Evolutionary conservation across 2,113 vertebrate species (phyloP).

Genomic region (Mesocricetus auratus): DNA sequence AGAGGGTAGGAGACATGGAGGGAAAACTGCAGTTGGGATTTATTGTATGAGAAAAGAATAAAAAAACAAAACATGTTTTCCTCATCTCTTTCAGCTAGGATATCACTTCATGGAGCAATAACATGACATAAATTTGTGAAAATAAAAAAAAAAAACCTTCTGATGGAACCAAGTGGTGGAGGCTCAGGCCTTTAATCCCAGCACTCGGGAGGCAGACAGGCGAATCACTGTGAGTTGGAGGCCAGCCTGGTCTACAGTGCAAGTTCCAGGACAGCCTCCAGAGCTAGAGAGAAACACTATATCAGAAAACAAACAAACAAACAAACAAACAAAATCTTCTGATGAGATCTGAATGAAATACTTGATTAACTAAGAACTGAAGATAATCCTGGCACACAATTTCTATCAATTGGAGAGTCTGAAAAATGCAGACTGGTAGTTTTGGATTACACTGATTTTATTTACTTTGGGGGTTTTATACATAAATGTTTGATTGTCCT

Average conservation of each 20-base stretch:
- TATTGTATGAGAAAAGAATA: not conserved
- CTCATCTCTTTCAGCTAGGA: not conserved
- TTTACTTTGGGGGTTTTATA: too few species aligned
- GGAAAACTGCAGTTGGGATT: not conserved
- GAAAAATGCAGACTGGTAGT: not conserved
- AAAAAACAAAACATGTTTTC: not conserved
- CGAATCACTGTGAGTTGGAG: too few species aligned
- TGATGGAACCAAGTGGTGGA: too few species aligned
- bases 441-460: not conserved
- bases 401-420: not conserved
- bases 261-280: too few species aligned
- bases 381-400: not conserved
- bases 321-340: not conserved
- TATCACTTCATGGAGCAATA: not conserved
- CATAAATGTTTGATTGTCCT: not conserved
- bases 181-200: too few species aligned
- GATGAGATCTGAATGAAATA: not conserved
- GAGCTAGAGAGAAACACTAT: too few species aligned
- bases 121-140: not conserved
- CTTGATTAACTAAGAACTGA: constrained; percentile 2
- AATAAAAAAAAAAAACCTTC: not conserved
- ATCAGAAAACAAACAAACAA: not conserved
- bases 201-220: too few species aligned
- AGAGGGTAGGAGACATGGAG: not conserved
- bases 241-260: too few species aligned